A percentile compares a stretch with the other conserved stretches of the same genome.
Conservation (phyloP, 1,140 invertebrate species). For the Trigoniulus corallinus region DNA sequence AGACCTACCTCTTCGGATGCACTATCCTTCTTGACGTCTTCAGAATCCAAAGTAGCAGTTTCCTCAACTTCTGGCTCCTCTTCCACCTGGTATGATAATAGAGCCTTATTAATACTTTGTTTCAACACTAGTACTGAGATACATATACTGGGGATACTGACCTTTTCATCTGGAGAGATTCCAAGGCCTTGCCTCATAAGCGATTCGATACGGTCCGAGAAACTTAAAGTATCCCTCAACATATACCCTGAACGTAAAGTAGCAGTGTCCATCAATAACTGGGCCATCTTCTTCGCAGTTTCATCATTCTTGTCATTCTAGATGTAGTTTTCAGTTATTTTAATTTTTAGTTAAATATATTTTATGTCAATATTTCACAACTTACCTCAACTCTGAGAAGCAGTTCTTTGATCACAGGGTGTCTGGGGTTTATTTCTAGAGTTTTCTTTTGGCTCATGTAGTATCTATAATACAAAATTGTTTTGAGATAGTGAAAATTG, state of each 20-base stretch:
- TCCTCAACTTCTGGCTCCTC: slow-evolving; percentile 1
- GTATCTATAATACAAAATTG: slow-evolving; percentile 35
- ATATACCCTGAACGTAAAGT: slow-evolving; percentile 81
- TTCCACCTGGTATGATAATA: neutral
- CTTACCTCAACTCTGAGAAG: slow-evolving; percentile 53
- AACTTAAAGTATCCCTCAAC: slow-evolving; percentile 66
- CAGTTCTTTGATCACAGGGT: slow-evolving; percentile 87
- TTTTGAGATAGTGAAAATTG: neutral
- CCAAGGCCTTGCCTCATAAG: slow-evolving; percentile 67
- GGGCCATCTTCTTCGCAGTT: slow-evolving; percentile 67
- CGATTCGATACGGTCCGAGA: slow-evolving; percentile 71
- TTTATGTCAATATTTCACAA: neutral
- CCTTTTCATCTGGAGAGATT: slow-evolving; percentile 56
- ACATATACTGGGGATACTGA: slow-evolving; percentile 20
- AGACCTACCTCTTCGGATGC: neutral
- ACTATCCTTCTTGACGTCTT: neutral
- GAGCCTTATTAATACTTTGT: neutral
- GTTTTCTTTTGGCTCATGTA: slow-evolving; percentile 95
- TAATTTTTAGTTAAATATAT: neutral
- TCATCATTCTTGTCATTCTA: slow-evolving; percentile 50
- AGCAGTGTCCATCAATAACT: slow-evolving; percentile 78
- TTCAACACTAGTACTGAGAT: too few species aligned
- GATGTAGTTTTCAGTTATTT: neutral
- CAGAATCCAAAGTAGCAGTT: neutral
- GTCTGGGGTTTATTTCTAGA: slow-evolving; percentile 91